These are phyloP conservation scores for Dendronephthya gigantea DNA, from an alignment of 64 coral and sea anemone genomes.

Conservation along the genomic window DNA sequence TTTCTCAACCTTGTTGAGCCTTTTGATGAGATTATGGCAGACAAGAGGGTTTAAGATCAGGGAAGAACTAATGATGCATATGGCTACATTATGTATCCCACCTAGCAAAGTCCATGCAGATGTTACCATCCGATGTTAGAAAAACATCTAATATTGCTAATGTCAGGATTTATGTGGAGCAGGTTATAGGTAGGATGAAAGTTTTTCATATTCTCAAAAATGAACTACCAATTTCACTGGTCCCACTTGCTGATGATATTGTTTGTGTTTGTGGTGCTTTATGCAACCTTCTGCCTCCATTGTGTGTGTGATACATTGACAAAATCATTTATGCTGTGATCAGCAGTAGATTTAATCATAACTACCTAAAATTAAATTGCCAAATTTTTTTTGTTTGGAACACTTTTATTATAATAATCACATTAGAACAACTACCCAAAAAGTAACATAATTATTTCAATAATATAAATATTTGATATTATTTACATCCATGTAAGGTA, in stretches of 20 bases:
- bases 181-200: constrained; percentile 34
- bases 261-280: neutral
- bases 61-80: neutral
- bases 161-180: constrained; percentile 37
- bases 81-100: constrained; percentile 1
- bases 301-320: neutral
- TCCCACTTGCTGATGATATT: neutral
- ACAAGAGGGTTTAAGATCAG: neutral
- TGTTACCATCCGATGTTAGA: constrained; percentile 24
- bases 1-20: constrained; percentile 23
- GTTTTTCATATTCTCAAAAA: constrained; percentile 21
- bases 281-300: neutral
- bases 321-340: neutral
- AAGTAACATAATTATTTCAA: too few species aligned
- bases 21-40: constrained; percentile 36
- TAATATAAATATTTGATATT: too few species aligned
- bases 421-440: too few species aligned
- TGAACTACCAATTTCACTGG: neutral
- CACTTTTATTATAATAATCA: too few species aligned
- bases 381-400: too few species aligned
- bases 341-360: neutral
- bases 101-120: constrained; percentile 24
- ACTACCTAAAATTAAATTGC: neutral
- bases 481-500: too few species aligned
- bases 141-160: constrained; percentile 40